These are phyloP conservation scores for Cyphomyrus discorhynchus DNA, from an alignment of 2,113 vertebrate genomes.

Conservation along the genomic window DNA sequence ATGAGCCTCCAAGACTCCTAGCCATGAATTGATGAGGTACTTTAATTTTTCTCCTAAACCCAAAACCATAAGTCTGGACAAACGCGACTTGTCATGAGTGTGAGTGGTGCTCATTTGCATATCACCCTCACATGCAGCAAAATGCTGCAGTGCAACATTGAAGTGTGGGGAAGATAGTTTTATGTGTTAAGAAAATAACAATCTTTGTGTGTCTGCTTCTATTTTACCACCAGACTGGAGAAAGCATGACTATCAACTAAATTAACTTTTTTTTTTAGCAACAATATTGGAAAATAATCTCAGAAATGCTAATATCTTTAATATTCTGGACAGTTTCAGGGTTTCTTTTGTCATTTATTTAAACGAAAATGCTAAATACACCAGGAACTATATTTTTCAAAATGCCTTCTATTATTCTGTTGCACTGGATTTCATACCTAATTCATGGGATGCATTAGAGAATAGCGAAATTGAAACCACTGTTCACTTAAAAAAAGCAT, in stretches of 20 bases:
- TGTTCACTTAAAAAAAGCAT: neutral
- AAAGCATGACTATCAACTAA: neutral
- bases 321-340: neutral
- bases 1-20: neutral
- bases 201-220: neutral
- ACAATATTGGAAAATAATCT: neutral
- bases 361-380: neutral
- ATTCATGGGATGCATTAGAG: neutral
- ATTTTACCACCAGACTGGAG: neutral
- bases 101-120: neutral
- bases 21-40: conserved; percentile 7
- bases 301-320: neutral
- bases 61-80: conserved; percentile 4
- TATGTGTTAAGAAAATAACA: neutral
- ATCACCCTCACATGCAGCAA: neutral
- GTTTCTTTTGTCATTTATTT: neutral
- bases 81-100: neutral
- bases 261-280: neutral
- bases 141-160: neutral
- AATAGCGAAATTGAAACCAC: neutral
- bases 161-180: neutral
- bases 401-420: neutral
- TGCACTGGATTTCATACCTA: neutral
- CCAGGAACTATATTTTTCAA: neutral
- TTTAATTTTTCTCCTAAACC: conserved; percentile 9